phyloP scores from a whole-genome alignment of 2,797 vertebrate species.

The Antrozous pallidus region DNA sequence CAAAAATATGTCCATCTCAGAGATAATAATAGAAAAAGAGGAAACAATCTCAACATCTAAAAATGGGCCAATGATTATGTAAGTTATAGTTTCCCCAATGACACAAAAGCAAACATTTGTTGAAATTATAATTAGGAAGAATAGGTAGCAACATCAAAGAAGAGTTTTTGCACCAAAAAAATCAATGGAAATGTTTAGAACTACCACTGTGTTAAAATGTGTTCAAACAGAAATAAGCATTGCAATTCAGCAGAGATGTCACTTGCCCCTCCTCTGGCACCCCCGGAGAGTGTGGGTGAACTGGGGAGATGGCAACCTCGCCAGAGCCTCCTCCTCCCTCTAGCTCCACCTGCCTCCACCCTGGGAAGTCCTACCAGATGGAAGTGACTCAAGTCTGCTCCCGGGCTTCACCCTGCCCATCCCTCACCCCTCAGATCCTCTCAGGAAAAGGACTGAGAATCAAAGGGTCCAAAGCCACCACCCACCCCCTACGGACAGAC shows the following conservation, averaged over 20 bases:
- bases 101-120: not conserved
- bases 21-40: not conserved
- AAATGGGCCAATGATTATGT: not conserved
- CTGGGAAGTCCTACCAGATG: not conserved
- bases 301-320: not conserved
- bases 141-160: not conserved
- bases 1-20: not conserved
- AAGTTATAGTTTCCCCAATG: not conserved
- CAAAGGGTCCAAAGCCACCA: not conserved
- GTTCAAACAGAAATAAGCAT: not conserved
- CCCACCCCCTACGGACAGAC: not conserved
- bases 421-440: not conserved
- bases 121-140: not conserved
- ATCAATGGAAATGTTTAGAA: not conserved
- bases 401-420: not conserved
- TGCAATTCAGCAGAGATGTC: not conserved
- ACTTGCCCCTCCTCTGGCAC: not conserved
- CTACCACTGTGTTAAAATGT: not conserved
- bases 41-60: not conserved
- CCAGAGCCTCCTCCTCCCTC: not conserved
- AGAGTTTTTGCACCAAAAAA: not conserved
- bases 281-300: not conserved
- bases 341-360: not conserved
- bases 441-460: not conserved
- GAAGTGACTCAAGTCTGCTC: not conserved